These are phyloP conservation scores for Acanthurus lineatus DNA, from an alignment of 2,797 vertebrate genomes.

Conservation along the genomic window DNA sequence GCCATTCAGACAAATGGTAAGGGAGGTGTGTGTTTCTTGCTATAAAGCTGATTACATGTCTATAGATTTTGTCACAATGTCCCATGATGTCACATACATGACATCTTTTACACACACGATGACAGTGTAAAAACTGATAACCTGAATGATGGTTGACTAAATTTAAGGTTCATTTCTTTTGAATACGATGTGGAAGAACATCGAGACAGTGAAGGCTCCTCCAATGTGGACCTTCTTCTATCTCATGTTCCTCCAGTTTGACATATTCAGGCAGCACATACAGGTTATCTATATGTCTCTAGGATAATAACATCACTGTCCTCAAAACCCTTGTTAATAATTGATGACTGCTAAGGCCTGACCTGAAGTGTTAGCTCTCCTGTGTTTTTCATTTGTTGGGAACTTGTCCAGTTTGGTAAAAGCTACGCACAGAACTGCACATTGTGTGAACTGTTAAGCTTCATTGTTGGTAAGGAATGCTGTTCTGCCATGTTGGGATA, in stretches of 20 bases:
- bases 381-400: background rate
- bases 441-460: too few relatives aligned
- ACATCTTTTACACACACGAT: background rate
- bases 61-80: background rate
- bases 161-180: too few relatives aligned
- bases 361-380: background rate
- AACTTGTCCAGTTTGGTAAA: constrained; percentile 4
- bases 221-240: background rate
- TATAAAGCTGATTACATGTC: background rate
- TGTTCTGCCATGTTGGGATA: background rate
- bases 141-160: background rate
- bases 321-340: background rate
- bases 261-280: background rate
- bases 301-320: background rate
- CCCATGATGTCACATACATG: background rate
- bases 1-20: constrained; percentile 98
- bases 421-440: background rate
- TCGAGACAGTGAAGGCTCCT: too few relatives aligned
- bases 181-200: too few relatives aligned
- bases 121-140: background rate
- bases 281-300: background rate
- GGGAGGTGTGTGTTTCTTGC: constrained; percentile 34
- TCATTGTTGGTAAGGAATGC: too few relatives aligned
- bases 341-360: background rate
- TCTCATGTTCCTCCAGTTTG: background rate